Evolutionary conservation across 2,113 vertebrate species (phyloP).

Genomic region (Casuarius casuarius): DNA sequence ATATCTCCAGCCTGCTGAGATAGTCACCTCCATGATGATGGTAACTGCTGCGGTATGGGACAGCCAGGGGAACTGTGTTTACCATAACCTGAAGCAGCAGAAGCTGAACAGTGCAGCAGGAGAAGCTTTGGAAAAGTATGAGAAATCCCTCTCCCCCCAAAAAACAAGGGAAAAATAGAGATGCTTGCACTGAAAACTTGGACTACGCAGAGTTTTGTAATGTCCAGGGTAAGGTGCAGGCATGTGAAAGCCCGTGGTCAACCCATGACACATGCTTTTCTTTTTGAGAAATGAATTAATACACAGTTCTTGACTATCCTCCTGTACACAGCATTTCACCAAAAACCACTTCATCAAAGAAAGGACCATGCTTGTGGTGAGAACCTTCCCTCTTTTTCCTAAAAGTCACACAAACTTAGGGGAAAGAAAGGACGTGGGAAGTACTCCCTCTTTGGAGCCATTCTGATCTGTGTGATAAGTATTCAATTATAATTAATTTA

Average conservation of each 20-base stretch:
- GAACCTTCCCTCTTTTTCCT: neutral
- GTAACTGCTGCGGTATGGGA: neutral
- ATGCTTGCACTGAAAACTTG: neutral
- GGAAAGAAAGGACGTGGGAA: neutral
- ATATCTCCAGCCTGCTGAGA: neutral
- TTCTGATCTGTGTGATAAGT: neutral
- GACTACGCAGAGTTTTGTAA: neutral
- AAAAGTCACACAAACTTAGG: neutral
- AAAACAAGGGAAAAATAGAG: neutral
- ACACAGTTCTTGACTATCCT: neutral
- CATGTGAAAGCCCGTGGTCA: neutral
- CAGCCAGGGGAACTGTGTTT: neutral
- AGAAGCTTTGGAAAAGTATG: neutral
- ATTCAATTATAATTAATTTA: neutral
- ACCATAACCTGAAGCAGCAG: neutral
- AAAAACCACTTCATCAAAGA: neutral
- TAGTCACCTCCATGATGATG: neutral
- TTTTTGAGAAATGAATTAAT: neutral
- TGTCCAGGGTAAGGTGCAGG: neutral
- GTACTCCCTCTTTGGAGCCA: neutral
- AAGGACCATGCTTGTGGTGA: neutral
- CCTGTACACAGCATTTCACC: neutral
- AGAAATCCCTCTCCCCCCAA: neutral
- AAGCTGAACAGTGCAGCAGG: neutral
- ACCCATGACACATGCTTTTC: neutral